Conservation (phyloP, 2,888 invertebrate genomes). For the Drosophila borborema region DNA sequence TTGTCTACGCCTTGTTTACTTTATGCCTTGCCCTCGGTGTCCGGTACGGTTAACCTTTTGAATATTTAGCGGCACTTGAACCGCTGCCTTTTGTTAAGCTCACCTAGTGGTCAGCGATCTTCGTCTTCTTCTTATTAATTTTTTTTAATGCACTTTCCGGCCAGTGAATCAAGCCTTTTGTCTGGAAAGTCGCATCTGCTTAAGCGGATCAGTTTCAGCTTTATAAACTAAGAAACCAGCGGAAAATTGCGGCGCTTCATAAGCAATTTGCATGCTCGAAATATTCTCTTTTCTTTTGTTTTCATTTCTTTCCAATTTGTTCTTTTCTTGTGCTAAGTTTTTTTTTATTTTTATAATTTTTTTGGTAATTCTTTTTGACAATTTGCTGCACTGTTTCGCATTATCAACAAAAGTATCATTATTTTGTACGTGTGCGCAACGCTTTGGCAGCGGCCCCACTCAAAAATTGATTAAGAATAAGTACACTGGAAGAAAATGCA, state of each 20-base stretch:
- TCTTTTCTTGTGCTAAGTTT: neutral
- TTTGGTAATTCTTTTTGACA: constrained; percentile 60
- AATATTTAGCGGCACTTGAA: constrained; percentile 62
- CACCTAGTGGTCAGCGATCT: constrained; percentile 27
- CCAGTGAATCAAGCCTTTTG: constrained; percentile 46
- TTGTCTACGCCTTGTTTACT: constrained; percentile 64
- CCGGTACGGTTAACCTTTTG: constrained; percentile 71
- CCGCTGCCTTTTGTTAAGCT: constrained; percentile 24
- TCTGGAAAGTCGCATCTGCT: constrained; percentile 16
- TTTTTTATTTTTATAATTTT: constrained; percentile 17
- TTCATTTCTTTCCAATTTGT: constrained; percentile 16
- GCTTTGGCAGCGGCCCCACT: constrained; percentile 44
- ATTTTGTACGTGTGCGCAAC: constrained; percentile 69
- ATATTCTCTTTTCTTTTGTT: constrained; percentile 11
- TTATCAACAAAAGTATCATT: constrained; percentile 40
- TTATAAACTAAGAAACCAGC: constrained; percentile 11
- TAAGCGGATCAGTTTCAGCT: constrained; percentile 71
- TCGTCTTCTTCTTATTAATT: neutral
- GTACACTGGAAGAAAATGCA: neutral
- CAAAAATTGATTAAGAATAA: constrained; percentile 39
- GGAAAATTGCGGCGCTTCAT: constrained; percentile 25
- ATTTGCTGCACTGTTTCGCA: constrained; percentile 51
- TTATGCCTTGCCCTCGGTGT: constrained; percentile 37
- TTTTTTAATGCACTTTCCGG: constrained; percentile 67
- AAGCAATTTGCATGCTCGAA: constrained; percentile 59